Evolutionary conservation across 2,888 invertebrate genomes (phyloP), one percentile per base, ranked within the genome.

Genomic region (Tetranychus piercei): DNA sequence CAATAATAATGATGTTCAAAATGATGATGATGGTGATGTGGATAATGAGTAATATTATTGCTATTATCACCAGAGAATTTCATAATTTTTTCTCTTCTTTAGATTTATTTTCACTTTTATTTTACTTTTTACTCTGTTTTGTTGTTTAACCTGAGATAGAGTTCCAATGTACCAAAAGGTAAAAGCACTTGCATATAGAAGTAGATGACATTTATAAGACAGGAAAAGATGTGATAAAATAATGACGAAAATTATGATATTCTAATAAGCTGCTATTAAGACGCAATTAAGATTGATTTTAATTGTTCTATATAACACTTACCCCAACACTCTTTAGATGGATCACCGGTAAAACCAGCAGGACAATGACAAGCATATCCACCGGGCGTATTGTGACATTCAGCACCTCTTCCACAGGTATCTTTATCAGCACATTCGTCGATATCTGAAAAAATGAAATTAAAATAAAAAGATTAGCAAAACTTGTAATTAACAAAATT

Each of bases 361-460:
- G 79, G 79, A 75, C 79, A 79, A 43, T 76, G 76, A 72, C 79
- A 79, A 64, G 71, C 34, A 75, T 92, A 78, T 72, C 78, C 93
- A 81, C 94, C 94, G 75, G 88, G 88, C 77, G 86, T 87, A 82
- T 94, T 94, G 78, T 87, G 87, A 82, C 94, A 94, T 74, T 88
- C 81, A 69, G 93, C 79, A n/a, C 77, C 77, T 8, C 74, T 84
- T 77, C 92, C 93, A 81, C 94, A 94, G 78, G 89, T 88, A 80
- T 88, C 88, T 73, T 90, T 88, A 82, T 88, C 86, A 80, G 85
- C 84, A 84, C 94, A 94, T 86, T 94, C 94, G 82, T 94, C 88
- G 79, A 94, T 88, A 85, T 94, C 94, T 88, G 84, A 77, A 83
- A 82, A 71, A 20, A 23, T 9, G 20, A 11, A 43, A 5, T 69